Conservation (phyloP, 1,140 invertebrate species). For the Macrostomum lignano region DNA sequence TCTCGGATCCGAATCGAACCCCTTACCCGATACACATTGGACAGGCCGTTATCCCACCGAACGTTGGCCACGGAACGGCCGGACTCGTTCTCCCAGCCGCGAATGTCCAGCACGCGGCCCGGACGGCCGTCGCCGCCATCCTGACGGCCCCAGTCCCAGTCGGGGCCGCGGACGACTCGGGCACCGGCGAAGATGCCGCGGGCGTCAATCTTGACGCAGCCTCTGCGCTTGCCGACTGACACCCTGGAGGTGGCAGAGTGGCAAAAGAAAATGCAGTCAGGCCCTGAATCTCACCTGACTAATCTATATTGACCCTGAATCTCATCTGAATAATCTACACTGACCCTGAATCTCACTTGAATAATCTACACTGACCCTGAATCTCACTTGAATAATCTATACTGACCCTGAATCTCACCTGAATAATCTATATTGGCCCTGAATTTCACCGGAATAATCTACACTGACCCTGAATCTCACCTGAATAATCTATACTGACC, state of each 20-base stretch:
- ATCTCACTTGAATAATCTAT: too few relatives aligned
- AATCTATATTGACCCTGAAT: too few relatives aligned
- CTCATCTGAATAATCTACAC: too few relatives aligned
- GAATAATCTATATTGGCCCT: too few relatives aligned
- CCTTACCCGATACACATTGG: conserved; percentile 53
- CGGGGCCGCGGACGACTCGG: too few relatives aligned
- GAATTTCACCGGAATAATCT: too few relatives aligned
- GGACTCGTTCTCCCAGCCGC: conserved; percentile 63
- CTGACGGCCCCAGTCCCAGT: conserved; percentile 27
- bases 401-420: too few relatives aligned
- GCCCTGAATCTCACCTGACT: not conserved
- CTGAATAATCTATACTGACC: too few relatives aligned
- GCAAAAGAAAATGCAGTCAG: not conserved
- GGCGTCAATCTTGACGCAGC: conserved; percentile 37
- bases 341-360: too few relatives aligned
- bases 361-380: too few relatives aligned
- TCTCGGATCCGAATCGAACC: too few relatives aligned
- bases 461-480: too few relatives aligned
- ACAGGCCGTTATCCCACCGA: conserved; percentile 40
- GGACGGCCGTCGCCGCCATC: conserved; percentile 38
- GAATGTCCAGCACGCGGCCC: conserved; percentile 51
- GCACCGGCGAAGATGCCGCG: conserved; percentile 56
- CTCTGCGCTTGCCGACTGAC: conserved; percentile 34
- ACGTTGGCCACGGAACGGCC: conserved; percentile 58
- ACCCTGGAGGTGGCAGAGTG: conserved; percentile 34